Conservation (phyloP, 2,113 vertebrate species). For the Hiodon tergisus region DNA sequence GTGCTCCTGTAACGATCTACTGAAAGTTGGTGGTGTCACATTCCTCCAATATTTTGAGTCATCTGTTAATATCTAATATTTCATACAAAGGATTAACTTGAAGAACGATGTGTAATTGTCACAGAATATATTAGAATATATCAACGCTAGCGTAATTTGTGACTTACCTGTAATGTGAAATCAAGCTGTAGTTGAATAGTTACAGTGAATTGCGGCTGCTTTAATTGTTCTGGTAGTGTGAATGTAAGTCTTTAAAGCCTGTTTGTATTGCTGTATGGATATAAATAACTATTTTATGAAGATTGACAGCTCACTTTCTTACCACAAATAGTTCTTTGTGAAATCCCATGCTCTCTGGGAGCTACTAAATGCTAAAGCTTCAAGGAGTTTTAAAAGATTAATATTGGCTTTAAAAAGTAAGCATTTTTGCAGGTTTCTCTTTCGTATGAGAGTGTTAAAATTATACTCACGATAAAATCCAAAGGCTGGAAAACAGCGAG, state of each 20-base stretch:
- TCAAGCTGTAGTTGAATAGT: constrained; percentile 41
- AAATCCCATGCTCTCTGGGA: constrained; percentile 30
- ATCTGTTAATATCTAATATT: background rate
- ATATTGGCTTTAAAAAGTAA: constrained; percentile 20
- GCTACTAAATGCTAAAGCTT: constrained; percentile 48
- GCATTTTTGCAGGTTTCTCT: background rate
- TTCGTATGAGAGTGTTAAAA: background rate
- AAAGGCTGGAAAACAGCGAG: no score
- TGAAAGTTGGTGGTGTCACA: background rate
- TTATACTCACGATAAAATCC: background rate
- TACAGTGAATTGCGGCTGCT: constrained; percentile 54
- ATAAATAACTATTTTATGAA: constrained; percentile 42
- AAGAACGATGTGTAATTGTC: constrained; percentile 18
- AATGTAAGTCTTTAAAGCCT: constrained; percentile 55
- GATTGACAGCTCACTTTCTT: constrained; percentile 39
- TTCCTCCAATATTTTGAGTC: background rate
- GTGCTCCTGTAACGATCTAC: background rate
- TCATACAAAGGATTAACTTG: constrained; percentile 21
- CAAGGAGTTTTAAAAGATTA: constrained; percentile 37
- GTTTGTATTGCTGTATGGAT: constrained; percentile 60
- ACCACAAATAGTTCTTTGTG: constrained; percentile 59
- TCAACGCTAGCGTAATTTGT: background rate
- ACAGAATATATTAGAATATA: background rate
- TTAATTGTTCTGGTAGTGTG: constrained; percentile 50
- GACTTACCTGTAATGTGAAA: background rate